These are phyloP conservation scores for Syrmaticus mikado DNA, from an alignment of 2,113 vertebrate species.

Conservation along the genomic window DNA sequence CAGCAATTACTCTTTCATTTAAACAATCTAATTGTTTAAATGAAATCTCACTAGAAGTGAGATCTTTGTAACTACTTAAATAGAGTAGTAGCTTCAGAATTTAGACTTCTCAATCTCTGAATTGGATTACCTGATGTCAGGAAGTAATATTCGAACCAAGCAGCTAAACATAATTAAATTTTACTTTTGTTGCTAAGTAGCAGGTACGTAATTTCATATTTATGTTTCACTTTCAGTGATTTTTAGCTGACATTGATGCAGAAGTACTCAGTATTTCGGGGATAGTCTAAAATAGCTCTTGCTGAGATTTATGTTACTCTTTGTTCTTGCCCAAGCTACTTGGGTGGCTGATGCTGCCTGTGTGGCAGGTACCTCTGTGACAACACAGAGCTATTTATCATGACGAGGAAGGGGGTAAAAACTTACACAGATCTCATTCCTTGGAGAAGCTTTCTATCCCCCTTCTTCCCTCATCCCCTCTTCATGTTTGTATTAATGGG, in stretches of 20 bases:
- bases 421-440: background rate
- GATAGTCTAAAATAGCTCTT: background rate
- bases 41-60: background rate
- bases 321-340: background rate
- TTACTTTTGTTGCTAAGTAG: background rate
- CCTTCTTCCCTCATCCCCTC: fast-evolving
- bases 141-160: background rate
- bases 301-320: background rate
- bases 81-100: background rate
- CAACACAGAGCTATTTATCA: background rate
- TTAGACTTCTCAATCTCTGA: background rate
- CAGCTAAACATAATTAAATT: background rate
- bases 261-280: background rate
- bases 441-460: background rate
- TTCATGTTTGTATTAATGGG: background rate
- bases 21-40: background rate
- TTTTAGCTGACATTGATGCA: background rate
- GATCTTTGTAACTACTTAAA: background rate
- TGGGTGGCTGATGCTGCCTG: background rate
- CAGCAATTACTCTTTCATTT: background rate
- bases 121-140: background rate
- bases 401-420: background rate
- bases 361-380: background rate
- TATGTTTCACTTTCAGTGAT: background rate
- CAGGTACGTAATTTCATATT: background rate